Evolutionary conservation across 92 coral and sea anemone genomes (phyloP).

Genomic region (Parazoanthus atlanticus): DNA sequence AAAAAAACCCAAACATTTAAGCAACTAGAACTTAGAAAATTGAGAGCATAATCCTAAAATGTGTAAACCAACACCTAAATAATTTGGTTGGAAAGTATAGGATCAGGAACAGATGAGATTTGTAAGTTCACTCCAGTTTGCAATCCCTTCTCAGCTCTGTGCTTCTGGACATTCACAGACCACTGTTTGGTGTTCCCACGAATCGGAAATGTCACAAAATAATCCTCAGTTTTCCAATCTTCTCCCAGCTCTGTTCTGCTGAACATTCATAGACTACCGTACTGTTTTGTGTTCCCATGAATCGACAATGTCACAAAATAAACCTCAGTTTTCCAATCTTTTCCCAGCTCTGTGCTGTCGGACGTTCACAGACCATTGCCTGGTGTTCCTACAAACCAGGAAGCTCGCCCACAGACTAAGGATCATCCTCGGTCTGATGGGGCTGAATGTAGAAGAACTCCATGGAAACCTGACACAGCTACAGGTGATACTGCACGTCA

Average conservation of each 20-base stretch:
- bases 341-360: conserved; percentile 82
- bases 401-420: conserved; percentile 86
- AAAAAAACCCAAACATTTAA: neutral
- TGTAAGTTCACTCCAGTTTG: no score
- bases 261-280: no score
- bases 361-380: conserved; percentile 89
- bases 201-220: neutral
- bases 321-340: neutral
- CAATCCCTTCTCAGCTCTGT: conserved; percentile 47
- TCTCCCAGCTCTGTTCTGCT: conserved; percentile 46
- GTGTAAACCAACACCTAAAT: neutral
- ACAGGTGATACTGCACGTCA: conserved; percentile 61
- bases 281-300: neutral
- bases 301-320: neutral
- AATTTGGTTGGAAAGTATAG: neutral
- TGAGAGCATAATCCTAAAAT: no score
- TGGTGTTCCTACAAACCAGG: conserved; percentile 89
- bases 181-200: neutral
- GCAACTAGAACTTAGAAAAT: neutral
- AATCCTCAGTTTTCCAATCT: neutral
- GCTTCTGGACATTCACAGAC: no score
- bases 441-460: conserved; percentile 88
- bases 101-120: neutral
- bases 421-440: conserved; percentile 85
- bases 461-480: conserved; percentile 96